Percentiles rank a stretch among this genome's conserved stretches.
phyloP scores from a whole-genome alignment of 2,797 vertebrate species.

The Cryptoprocta ferox region DNA sequence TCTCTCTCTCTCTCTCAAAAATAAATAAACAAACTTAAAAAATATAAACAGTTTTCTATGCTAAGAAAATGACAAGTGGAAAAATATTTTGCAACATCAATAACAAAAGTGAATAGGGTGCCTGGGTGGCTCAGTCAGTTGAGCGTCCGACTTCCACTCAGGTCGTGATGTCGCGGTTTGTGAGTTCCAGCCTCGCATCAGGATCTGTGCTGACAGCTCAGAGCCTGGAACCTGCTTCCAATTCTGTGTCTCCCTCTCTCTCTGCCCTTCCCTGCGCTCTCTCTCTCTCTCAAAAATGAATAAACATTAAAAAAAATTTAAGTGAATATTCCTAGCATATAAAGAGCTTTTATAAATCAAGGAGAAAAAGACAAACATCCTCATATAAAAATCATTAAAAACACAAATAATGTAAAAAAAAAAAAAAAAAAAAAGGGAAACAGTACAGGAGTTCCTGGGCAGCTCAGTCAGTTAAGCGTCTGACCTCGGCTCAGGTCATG shows the following conservation, averaged over 20 bases:
- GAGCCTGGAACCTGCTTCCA: too few relatives aligned
- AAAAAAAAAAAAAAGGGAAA: neutral
- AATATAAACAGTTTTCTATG: neutral
- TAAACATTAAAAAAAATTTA: neutral
- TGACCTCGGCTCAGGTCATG: too few relatives aligned
- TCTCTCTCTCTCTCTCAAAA: too few relatives aligned
- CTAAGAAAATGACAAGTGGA: neutral
- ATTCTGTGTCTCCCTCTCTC: too few relatives aligned
- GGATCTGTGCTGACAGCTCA: too few relatives aligned
- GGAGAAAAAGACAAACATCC: neutral
- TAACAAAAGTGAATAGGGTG: neutral
- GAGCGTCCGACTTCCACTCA: too few relatives aligned
- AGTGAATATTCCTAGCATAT: neutral
- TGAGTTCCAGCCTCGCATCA: too few relatives aligned
- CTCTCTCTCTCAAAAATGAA: too few relatives aligned
- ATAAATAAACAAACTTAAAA: neutral
- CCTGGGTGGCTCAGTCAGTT: too few relatives aligned
- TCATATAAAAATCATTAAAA: neutral
- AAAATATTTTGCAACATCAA: neutral
- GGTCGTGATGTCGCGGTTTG: too few relatives aligned
- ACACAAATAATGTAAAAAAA: neutral
- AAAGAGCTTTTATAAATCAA: neutral
- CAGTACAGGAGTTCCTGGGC: neutral
- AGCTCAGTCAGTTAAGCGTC: too few relatives aligned
- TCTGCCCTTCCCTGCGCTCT: too few relatives aligned